Evolutionary conservation across 2,797 vertebrate species (phyloP).

Genomic region (Gymnoscopelus braueri): DNA sequence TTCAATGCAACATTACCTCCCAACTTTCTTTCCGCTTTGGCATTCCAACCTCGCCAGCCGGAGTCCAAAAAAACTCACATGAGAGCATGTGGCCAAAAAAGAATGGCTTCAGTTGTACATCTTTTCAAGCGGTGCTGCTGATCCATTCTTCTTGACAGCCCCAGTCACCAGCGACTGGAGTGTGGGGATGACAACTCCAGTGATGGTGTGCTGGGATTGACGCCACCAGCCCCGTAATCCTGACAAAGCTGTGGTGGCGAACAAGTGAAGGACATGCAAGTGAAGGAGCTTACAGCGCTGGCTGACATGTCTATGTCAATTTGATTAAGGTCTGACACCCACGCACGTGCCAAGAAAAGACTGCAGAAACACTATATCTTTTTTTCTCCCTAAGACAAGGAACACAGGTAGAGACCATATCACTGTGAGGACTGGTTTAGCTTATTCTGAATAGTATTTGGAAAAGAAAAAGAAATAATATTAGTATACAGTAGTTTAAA

Average conservation of each 20-base stretch:
- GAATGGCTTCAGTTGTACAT: not conserved
- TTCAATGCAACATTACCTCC: not conserved
- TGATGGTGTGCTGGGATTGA: conserved; percentile 28
- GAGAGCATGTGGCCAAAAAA: not conserved
- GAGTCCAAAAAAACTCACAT: not conserved
- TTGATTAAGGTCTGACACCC: conserved; percentile 57
- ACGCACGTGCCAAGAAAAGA: conserved; percentile 35
- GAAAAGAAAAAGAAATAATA: too few relatives aligned
- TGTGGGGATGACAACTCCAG: conserved; percentile 46
- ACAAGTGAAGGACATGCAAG: conserved; percentile 60
- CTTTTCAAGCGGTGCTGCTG: not conserved
- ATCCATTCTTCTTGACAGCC: conserved; percentile 7
- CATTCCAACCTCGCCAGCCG: not conserved
- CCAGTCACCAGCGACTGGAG: not conserved
- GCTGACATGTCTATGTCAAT: conserved; percentile 60
- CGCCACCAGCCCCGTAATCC: conserved; percentile 58
- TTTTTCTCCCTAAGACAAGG: too few relatives aligned
- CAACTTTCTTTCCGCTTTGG: not conserved
- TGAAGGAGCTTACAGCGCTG: conserved; percentile 46
- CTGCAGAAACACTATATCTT: conserved; percentile 2
- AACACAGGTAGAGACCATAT: too few relatives aligned
- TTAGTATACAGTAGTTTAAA: too few relatives aligned
- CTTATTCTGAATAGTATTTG: too few relatives aligned
- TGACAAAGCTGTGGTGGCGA: conserved; percentile 57
- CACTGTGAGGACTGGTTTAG: too few relatives aligned